Percentiles rank a stretch among this genome's conserved stretches.
Evolutionary conservation across 2,888 invertebrate species (phyloP).

Genomic region (Invenusta paracnida): DNA sequence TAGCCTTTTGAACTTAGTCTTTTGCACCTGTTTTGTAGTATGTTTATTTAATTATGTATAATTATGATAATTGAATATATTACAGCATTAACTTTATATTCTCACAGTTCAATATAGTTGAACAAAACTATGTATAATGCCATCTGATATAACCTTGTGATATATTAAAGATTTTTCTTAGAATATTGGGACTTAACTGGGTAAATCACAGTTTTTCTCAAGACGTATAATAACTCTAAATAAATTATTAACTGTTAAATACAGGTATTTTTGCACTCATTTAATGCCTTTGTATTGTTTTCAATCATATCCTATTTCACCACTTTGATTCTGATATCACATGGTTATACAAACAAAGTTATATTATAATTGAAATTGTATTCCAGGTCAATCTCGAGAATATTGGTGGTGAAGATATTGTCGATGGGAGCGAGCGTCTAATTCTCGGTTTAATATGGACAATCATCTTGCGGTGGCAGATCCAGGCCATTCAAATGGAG

Average conservation of each 20-base stretch:
- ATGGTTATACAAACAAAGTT: too few species aligned
- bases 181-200: too few species aligned
- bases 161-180: too few species aligned
- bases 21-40: too few species aligned
- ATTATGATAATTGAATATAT: too few species aligned
- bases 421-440: conserved; percentile 44
- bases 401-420: conserved; percentile 44
- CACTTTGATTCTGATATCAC: background rate
- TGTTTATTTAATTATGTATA: too few species aligned
- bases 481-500: conserved; percentile 39
- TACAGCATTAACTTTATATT: too few species aligned
- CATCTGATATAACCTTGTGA: too few species aligned
- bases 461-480: conserved; percentile 44
- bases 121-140: too few species aligned
- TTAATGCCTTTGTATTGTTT: background rate
- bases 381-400: conserved; percentile 34
- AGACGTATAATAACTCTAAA: background rate
- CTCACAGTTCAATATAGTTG: too few species aligned
- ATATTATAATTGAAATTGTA: background rate
- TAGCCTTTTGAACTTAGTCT: too few species aligned
- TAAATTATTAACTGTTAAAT: background rate
- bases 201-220: too few species aligned
- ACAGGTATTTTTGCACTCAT: background rate
- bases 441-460: conserved; percentile 45
- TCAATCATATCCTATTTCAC: background rate